Conservation (phyloP, 2,113 vertebrate species). For the Cinclus cinclus region DNA sequence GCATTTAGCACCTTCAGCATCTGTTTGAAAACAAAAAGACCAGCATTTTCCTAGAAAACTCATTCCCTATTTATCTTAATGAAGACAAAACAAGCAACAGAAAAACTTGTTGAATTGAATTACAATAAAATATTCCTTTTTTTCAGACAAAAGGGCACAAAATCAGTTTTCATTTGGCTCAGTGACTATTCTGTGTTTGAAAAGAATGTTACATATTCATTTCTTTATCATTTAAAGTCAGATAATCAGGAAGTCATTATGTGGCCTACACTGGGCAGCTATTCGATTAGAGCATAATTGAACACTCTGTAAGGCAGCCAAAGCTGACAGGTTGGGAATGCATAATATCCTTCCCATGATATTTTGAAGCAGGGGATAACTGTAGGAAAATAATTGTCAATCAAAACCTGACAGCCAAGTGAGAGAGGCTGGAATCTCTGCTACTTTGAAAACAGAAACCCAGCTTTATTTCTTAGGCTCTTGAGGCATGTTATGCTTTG, state of each 20-base stretch:
- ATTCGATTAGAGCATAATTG: constrained; percentile 96
- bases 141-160: constrained; percentile 69
- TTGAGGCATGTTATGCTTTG: not conserved
- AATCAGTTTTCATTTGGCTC: constrained; percentile 76
- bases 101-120: constrained; percentile 65
- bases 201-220: constrained; percentile 91
- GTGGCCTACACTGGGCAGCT: constrained; percentile 92
- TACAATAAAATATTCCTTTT: constrained; percentile 64
- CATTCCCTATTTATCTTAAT: constrained; percentile 70
- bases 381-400: constrained; percentile 48
- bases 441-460: not conserved
- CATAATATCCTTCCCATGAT: constrained; percentile 67
- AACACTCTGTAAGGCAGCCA: constrained; percentile 84
- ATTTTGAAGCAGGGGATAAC: constrained; percentile 53
- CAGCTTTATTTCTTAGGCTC: constrained; percentile 9
- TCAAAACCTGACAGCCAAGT: constrained; percentile 24
- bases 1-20: constrained; percentile 72
- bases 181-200: constrained; percentile 74
- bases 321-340: constrained; percentile 78
- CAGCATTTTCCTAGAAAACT: constrained; percentile 64
- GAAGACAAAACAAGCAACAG: constrained; percentile 64
- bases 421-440: not conserved
- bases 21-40: constrained; percentile 68
- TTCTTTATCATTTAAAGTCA: constrained; percentile 99
- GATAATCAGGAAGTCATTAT: constrained; percentile 99